phyloP scores from a whole-genome alignment of 2,797 vertebrate species.

The Todus mexicanus region DNA sequence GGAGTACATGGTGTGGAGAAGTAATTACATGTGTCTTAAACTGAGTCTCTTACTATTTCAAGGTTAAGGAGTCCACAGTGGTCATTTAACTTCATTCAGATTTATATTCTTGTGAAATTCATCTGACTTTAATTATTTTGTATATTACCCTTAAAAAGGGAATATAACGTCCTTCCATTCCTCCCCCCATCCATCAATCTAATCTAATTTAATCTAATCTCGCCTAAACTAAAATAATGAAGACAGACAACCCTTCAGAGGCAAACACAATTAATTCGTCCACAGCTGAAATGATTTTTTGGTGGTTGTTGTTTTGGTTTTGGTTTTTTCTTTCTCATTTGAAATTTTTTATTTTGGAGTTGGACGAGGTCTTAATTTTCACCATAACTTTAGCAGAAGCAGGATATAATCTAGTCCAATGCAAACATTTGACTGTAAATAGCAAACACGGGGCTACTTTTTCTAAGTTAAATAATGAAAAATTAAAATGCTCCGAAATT shows the following conservation, averaged over 20 bases:
- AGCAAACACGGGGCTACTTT: background rate
- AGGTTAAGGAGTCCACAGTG: background rate
- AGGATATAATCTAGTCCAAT: background rate
- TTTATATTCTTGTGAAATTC: slow-evolving; percentile 6
- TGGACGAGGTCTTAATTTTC: background rate
- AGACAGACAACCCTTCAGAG: background rate
- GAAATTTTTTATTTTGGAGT: background rate
- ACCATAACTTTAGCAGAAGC: background rate
- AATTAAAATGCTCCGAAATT: background rate
- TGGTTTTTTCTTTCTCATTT: background rate
- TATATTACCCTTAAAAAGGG: background rate
- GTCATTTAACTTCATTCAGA: background rate
- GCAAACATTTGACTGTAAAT: background rate
- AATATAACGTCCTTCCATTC: background rate
- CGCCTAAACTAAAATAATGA: slow-evolving; percentile 8
- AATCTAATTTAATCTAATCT: slow-evolving; percentile 28
- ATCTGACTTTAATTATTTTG: background rate
- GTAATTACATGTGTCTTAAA: slow-evolving; percentile 4
- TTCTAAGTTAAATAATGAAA: background rate
- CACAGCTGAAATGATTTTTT: background rate
- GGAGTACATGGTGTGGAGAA: background rate
- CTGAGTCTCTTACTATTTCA: background rate
- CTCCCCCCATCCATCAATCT: background rate
- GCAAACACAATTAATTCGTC: background rate
- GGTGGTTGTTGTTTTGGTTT: background rate